These are phyloP conservation scores for Heliconius aoede DNA, from an alignment of 2,888 invertebrate species.

Conservation along the genomic window DNA sequence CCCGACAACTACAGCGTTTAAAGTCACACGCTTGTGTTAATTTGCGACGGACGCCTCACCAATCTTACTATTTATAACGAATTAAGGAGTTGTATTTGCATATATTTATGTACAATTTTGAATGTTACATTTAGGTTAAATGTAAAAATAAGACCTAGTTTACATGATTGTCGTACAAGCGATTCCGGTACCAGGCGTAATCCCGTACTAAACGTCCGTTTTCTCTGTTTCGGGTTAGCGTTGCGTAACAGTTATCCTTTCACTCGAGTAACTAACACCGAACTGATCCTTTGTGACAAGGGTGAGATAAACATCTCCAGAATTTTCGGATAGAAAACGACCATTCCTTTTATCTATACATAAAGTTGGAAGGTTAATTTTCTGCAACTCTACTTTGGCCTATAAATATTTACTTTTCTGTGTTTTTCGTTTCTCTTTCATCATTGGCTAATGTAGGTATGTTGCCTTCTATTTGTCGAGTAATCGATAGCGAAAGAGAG, in stretches of 20 bases:
- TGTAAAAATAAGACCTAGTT: conserved; percentile 15
- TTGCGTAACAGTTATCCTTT: conserved; percentile 45
- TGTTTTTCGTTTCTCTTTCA: neutral
- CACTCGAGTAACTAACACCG: conserved; percentile 48
- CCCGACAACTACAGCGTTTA: too few species aligned
- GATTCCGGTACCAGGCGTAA: conserved; percentile 32
- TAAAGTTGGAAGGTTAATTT: conserved; percentile 42
- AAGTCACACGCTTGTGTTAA: too few species aligned
- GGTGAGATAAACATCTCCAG: conserved; percentile 56
- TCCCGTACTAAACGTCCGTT: conserved; percentile 36
- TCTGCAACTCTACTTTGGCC: conserved; percentile 40
- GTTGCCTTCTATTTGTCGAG: neutral
- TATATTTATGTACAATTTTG: neutral
- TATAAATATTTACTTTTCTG: conserved; percentile 27
- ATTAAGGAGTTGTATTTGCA: neutral
- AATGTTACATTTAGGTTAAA: conserved; percentile 1
- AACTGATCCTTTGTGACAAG: conserved; percentile 53
- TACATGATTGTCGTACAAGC: conserved; percentile 22
- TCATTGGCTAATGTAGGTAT: neutral
- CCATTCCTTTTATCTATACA: conserved; percentile 38
- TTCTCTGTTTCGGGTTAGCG: conserved; percentile 35
- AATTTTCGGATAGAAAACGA: conserved; percentile 45
- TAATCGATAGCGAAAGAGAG: neutral
- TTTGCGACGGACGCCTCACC: neutral
- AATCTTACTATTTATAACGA: neutral